These are phyloP conservation scores for Standfussiana lucernea DNA, from an alignment of 2,888 invertebrate species.

Conservation along the genomic window DNA sequence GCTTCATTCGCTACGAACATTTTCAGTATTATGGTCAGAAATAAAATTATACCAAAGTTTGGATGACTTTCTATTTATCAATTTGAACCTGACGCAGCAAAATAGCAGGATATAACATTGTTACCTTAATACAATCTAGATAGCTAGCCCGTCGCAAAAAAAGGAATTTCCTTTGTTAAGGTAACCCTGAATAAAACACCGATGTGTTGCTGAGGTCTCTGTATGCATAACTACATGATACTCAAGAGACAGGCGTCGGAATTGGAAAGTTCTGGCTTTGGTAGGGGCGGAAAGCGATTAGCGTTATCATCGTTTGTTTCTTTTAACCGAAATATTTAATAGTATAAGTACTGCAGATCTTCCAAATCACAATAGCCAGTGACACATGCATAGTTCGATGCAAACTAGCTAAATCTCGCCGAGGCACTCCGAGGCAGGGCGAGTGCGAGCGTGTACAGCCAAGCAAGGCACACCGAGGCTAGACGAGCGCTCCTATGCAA, in stretches of 20 bases:
- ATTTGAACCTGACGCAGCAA: neutral
- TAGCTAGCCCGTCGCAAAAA: neutral
- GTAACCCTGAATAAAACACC: constrained; percentile 59
- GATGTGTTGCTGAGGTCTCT: constrained; percentile 44
- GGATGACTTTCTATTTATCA: neutral
- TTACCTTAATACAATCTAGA: constrained; percentile 1
- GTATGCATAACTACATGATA: constrained; percentile 65
- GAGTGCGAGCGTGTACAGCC: no score
- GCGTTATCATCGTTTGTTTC: neutral
- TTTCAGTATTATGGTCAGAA: constrained; percentile 16
- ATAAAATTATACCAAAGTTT: neutral
- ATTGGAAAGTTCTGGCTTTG: constrained; percentile 1
- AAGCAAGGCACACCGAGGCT: no score
- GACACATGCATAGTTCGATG: neutral
- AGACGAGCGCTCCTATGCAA: no score
- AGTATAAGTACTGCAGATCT: neutral
- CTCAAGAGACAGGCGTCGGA: constrained; percentile 54
- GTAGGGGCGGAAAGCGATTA: neutral
- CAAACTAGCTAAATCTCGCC: neutral
- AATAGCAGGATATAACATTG: neutral
- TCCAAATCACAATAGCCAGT: neutral
- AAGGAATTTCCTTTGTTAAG: constrained; percentile 42
- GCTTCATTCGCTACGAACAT: constrained; percentile 1
- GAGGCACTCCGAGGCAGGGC: no score
- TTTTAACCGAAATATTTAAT: neutral